phyloP scores from a whole-genome alignment of 2,888 invertebrate species.

The Entomobrya proxima region DNA sequence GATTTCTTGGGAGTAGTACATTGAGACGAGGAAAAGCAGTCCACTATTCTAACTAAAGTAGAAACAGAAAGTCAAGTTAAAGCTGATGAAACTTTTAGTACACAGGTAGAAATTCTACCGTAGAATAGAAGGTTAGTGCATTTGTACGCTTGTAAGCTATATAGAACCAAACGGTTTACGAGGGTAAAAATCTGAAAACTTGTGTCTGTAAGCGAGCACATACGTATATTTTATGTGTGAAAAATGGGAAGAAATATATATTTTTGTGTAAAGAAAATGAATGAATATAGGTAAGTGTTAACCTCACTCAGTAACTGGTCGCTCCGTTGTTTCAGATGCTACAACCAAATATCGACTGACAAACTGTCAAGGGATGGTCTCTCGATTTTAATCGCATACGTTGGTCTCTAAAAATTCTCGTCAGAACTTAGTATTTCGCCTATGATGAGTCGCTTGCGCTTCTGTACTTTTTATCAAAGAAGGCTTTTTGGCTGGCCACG shows the following conservation, averaged over 20 bases:
- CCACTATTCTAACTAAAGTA: no score
- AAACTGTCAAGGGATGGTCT: slow-evolving; percentile 64
- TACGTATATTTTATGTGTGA: not conserved
- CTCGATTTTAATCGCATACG: slow-evolving; percentile 67
- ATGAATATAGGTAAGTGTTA: not conserved
- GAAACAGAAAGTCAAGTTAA: no score
- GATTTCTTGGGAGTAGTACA: no score
- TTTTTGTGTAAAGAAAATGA: not conserved
- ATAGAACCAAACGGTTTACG: not conserved
- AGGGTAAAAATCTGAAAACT: not conserved
- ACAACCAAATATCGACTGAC: slow-evolving; percentile 65
- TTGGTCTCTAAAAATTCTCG: slow-evolving; percentile 31
- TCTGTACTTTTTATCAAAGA: not conserved
- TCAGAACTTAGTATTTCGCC: slow-evolving; percentile 33
- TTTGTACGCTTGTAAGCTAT: not conserved
- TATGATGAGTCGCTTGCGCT: slow-evolving; percentile 4
- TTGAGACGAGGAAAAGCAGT: no score
- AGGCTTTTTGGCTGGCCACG: slow-evolving; percentile 23
- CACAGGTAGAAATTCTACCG: no score
- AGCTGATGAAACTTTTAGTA: no score
- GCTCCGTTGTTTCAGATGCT: slow-evolving; percentile 39
- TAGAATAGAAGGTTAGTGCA: not conserved
- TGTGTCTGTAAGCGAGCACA: not conserved
- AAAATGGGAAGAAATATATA: not conserved
- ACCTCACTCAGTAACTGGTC: not conserved